These are phyloP conservation scores for Turnix velox DNA, from an alignment of 2,113 vertebrate genomes.

Conservation along the genomic window DNA sequence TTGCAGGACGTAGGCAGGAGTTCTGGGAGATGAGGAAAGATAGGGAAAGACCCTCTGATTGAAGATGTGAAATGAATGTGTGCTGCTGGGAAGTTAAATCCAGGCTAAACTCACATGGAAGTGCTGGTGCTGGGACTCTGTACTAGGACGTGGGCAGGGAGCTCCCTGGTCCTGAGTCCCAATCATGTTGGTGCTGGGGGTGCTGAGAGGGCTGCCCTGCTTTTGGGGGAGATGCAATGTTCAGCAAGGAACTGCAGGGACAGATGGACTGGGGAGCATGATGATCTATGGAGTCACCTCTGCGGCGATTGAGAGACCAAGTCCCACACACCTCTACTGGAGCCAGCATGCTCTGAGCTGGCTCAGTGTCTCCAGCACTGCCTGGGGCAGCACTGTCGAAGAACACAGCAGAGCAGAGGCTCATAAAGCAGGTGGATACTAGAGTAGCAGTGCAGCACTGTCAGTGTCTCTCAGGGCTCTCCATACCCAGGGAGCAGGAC, in stretches of 20 bases:
- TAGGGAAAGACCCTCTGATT: not conserved
- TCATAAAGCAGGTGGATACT: not conserved
- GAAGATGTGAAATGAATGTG: not conserved
- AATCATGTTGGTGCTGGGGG: not conserved
- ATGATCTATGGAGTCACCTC: not conserved
- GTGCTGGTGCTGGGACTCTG: not conserved
- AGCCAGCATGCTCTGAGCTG: accelerated
- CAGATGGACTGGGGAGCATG: not conserved
- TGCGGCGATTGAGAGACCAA: no score
- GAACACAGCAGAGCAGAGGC: not conserved
- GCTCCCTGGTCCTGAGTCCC: not conserved
- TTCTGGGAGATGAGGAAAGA: not conserved
- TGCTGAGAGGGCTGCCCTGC: not conserved
- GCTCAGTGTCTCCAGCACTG: accelerated
- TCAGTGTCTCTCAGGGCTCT: not conserved
- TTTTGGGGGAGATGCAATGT: accelerated
- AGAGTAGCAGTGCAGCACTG: not conserved
- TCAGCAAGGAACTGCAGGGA: not conserved
- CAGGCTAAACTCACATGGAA: not conserved
- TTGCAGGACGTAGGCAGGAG: not conserved
- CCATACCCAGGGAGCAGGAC: accelerated
- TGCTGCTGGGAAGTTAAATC: not conserved
- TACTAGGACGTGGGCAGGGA: not conserved
- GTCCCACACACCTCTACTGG: not conserved
- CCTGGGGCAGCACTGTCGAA: accelerated